Conservation (phyloP, 2,888 invertebrate genomes). For the Selenia dentaria region DNA sequence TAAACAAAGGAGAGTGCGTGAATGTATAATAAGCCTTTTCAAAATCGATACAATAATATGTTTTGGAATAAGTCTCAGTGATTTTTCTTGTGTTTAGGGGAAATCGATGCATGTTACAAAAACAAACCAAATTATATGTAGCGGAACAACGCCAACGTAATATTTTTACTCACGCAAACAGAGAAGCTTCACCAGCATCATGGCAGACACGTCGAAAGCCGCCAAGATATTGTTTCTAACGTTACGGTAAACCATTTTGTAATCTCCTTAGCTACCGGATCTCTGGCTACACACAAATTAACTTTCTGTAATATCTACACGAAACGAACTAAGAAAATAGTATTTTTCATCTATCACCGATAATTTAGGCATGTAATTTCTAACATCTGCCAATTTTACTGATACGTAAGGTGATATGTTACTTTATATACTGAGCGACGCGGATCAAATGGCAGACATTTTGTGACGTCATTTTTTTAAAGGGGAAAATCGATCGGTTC, state of each 20-base stretch:
- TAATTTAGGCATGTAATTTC: constrained; percentile 45
- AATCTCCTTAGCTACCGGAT: constrained; percentile 59
- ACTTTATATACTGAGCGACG: constrained; percentile 68
- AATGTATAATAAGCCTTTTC: too few relatives aligned
- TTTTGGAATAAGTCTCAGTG: too few relatives aligned
- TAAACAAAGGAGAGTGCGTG: too few relatives aligned
- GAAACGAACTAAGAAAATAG: constrained; percentile 31
- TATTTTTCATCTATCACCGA: constrained; percentile 42
- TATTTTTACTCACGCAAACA: constrained; percentile 71
- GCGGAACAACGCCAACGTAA: not conserved
- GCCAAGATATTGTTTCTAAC: constrained; percentile 53
- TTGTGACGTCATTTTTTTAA: constrained; percentile 71
- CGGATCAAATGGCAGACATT: constrained; percentile 62
- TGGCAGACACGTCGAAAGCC: constrained; percentile 49
- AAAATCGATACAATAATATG: too few relatives aligned
- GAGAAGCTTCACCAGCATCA: constrained; percentile 57
- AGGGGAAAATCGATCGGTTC: constrained; percentile 68
- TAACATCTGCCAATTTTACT: constrained; percentile 54
- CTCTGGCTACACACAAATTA: constrained; percentile 43
- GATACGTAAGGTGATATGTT: constrained; percentile 57
- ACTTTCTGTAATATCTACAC: constrained; percentile 46
- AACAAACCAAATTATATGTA: not conserved
- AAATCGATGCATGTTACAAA: not conserved
- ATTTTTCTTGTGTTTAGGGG: too few relatives aligned
- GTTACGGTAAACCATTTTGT: constrained; percentile 55